These are phyloP conservation scores for Centropristis striata DNA, from an alignment of 2,113 vertebrate genomes.

Conservation along the genomic window DNA sequence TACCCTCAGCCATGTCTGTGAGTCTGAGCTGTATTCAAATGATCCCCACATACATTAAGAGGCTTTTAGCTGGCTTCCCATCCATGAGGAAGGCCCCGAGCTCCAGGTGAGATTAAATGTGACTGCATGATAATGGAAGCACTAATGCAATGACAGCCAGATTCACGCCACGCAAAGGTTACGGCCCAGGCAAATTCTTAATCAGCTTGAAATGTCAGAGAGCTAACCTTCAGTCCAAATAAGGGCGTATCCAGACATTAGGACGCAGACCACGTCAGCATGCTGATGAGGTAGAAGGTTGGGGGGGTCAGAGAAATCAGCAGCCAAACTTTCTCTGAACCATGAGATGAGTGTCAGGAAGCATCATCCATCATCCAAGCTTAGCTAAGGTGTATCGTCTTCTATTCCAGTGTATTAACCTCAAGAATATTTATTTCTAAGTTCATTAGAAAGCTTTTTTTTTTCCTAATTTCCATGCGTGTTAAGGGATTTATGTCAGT, in stretches of 20 bases:
- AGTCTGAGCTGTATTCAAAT: slow-evolving; percentile 63
- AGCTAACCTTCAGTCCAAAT: slow-evolving; percentile 77
- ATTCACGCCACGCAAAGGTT: slow-evolving; percentile 78
- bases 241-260: slow-evolving; percentile 61
- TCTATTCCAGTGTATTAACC: neutral
- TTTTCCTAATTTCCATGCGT: neutral
- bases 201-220: slow-evolving; percentile 84
- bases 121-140: slow-evolving; percentile 84
- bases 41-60: slow-evolving; percentile 67
- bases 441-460: neutral
- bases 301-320: neutral
- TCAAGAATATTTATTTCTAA: neutral
- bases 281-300: slow-evolving; percentile 39
- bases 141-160: slow-evolving; percentile 79
- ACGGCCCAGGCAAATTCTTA: slow-evolving; percentile 77
- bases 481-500: neutral
- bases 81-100: slow-evolving; percentile 42
- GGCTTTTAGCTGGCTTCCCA: slow-evolving; percentile 60
- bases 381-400: neutral
- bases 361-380: neutral
- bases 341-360: slow-evolving; percentile 8
- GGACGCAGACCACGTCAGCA: slow-evolving; percentile 53
- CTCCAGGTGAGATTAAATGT: slow-evolving; percentile 81
- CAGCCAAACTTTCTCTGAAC: slow-evolving; percentile 57
- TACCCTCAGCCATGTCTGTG: slow-evolving; percentile 37